Evolutionary conservation across 1,140 invertebrate genomes (phyloP).

Genomic region (Panonychus citri): DNA sequence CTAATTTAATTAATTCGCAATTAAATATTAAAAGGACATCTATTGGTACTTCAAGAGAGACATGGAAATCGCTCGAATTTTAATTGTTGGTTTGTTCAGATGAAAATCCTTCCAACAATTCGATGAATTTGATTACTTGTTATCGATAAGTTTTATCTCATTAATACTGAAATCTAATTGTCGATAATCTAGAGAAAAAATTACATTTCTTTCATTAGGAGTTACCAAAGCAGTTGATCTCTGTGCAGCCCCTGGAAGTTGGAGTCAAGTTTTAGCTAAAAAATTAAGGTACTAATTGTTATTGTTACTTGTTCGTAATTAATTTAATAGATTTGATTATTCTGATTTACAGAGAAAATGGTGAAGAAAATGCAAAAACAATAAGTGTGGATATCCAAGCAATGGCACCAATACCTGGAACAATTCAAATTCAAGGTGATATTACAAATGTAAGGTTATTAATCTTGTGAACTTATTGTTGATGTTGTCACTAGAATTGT

Average conservation of each 20-base stretch:
- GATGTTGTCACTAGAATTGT: neutral
- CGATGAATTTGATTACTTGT: too few relatives aligned
- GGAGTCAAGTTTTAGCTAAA: constrained; percentile 84
- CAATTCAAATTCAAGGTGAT: constrained; percentile 84
- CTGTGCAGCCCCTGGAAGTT: constrained; percentile 91
- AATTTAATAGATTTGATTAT: neutral
- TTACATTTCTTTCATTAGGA: constrained; percentile 26
- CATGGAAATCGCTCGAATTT: too few relatives aligned
- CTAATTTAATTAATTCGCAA: too few relatives aligned
- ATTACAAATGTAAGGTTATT: constrained; percentile 55
- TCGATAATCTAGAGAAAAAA: neutral
- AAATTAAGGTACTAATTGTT: constrained; percentile 29
- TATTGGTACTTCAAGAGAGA: too few relatives aligned
- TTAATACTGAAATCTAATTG: too few relatives aligned
- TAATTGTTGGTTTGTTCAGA: too few relatives aligned
- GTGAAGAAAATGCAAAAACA: constrained; percentile 42
- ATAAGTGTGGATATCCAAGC: constrained; percentile 94
- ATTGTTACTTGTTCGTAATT: too few relatives aligned
- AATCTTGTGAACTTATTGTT: neutral
- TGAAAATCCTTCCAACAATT: too few relatives aligned
- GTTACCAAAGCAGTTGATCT: constrained; percentile 86
- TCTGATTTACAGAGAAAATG: neutral
- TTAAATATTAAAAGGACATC: too few relatives aligned
- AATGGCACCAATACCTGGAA: constrained; percentile 85
- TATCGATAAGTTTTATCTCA: too few relatives aligned